Base-by-base conservation (phyloP, 2,113 vertebrate genomes). In the human region DNA sequence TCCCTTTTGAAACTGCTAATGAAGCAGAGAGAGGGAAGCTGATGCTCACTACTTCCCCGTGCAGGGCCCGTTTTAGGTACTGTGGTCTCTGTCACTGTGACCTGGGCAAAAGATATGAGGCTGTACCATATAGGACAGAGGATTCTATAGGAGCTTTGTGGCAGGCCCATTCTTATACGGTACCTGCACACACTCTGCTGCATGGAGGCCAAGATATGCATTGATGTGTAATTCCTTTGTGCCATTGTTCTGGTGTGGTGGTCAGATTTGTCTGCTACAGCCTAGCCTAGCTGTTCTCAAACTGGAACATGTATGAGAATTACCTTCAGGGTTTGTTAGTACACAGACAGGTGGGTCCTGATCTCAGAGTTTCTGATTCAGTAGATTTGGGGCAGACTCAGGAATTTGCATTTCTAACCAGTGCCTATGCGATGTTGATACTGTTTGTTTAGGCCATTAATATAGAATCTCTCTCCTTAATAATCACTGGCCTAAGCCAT, bases 161-260 rank as follows among this genome's bases (percentile, higher is more conserved):
- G 8, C 68, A 59, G 9, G 1, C 68, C 4, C 55, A 35, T 73
- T 32, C 43, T 55, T 43, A 3, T 17, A 12, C 14, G 27, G 10
- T 3, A 48, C 17, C 2, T 50, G 30, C 5, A 35, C 76, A 50
- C 18, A 25, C 38, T 4, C 52, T 72, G 4, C 20, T 45, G 1
- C 16, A 4, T 1, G 18, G 72, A 50, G 23, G 5, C 57, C 0
- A 1, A 55, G 35, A 4, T 9, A 8, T 40, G 8, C 8, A 45
- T 89, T 64, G 32, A 5, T 11, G 12, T 40, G 13, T 27, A 59
- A 32, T 35, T 89, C 48, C 23, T 81, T 43, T 30, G 3, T 50
- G 23, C 5, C n/a, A 30, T 43, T 68, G 1, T 68, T 25, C 73
- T 48, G 48, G 6, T 10, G 2, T 17, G 2, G 16, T 43, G 61